phyloP scores from a whole-genome alignment of 2,113 vertebrate species.

The Hippocampus abdominalis region DNA sequence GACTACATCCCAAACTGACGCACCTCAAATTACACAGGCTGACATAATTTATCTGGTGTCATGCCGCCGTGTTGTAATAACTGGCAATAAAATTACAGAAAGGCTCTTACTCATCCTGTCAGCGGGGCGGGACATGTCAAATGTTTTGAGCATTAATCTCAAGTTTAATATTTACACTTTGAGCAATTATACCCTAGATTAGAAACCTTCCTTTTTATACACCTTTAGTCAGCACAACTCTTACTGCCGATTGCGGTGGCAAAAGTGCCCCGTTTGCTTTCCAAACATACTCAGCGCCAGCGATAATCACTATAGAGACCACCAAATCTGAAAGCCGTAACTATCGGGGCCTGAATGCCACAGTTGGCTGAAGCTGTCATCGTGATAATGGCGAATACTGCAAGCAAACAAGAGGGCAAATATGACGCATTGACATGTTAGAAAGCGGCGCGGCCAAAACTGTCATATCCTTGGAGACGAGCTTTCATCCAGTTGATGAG shows the following conservation, averaged over 20 bases:
- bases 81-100: not conserved
- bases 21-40: not conserved
- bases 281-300: constrained; percentile 61
- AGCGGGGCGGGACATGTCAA: not conserved
- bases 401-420: constrained; percentile 35
- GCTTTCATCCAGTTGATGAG: constrained; percentile 4
- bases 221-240: constrained; percentile 37
- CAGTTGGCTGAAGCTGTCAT: constrained; percentile 21
- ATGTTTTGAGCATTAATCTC: too few species aligned
- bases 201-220: constrained; percentile 11
- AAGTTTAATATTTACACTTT: not conserved
- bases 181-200: not conserved
- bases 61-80: not conserved
- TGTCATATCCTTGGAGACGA: constrained; percentile 33
- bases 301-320: constrained; percentile 71
- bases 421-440: constrained; percentile 11
- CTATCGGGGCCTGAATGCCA: constrained; percentile 35
- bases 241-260: constrained; percentile 31
- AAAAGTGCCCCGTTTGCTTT: constrained; percentile 74
- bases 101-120: not conserved
- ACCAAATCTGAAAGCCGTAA: constrained; percentile 27
- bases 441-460: not conserved
- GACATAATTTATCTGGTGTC: not conserved
- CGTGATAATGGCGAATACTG: constrained; percentile 1
- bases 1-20: not conserved